These are phyloP conservation scores for Miniopterus natalensis DNA, from an alignment of 2,113 vertebrate species.

Conservation along the genomic window DNA sequence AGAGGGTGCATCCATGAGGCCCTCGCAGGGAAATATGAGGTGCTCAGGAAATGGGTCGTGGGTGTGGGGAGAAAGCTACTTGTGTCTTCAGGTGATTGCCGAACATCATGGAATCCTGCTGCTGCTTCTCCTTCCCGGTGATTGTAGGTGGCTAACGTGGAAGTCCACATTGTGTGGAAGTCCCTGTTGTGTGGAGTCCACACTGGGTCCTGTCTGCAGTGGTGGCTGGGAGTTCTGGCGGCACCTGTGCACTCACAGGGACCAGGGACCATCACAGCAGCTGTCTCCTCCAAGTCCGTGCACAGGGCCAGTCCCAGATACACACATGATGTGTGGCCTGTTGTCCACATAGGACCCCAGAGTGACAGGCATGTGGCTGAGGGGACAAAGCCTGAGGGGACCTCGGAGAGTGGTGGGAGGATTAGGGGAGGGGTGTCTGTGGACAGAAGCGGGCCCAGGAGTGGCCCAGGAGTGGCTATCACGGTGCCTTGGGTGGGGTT, in stretches of 20 bases:
- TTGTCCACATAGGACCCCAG: neutral
- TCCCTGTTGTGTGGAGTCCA: no score
- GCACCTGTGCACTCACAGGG: no score
- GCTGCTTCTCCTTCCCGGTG: neutral
- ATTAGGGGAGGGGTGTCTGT: rapidly evolving
- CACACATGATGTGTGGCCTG: rapidly evolving
- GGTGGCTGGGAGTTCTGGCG: no score
- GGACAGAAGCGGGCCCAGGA: neutral
- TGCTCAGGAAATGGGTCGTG: rapidly evolving
- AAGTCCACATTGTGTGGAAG: no score
- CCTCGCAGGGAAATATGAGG: no score
- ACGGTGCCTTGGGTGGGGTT: neutral
- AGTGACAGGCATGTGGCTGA: rapidly evolving
- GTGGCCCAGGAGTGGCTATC: neutral
- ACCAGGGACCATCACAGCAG: neutral
- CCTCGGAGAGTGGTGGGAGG: neutral
- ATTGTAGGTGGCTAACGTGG: no score
- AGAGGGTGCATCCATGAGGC: rapidly evolving
- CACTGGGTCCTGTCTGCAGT: neutral
- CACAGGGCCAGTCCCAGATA: neutral
- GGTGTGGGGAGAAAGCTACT: neutral
- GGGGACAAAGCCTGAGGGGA: rapidly evolving
- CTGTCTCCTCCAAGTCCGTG: rapidly evolving
- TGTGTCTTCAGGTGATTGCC: neutral
- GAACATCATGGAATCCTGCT: rapidly evolving